Evolutionary conservation across 1,140 invertebrate species (phyloP), one percentile per base, ranked within the genome.

Genomic region (Odontomachus brunneus): DNA sequence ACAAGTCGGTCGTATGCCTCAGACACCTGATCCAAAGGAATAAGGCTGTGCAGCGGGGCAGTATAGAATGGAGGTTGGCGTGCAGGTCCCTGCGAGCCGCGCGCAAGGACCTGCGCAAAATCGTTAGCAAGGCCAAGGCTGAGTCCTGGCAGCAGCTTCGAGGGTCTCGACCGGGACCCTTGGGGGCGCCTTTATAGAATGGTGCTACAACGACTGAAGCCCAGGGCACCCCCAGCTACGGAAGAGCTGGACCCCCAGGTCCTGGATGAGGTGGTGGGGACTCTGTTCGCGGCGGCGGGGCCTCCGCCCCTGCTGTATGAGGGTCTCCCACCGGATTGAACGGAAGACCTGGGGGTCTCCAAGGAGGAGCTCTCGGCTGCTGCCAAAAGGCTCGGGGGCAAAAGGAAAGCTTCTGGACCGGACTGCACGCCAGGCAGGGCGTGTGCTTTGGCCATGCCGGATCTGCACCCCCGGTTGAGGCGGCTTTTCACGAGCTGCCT

Each of bases 101-200:
- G 29, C 29, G 29, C 5, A 33, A 33, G 29, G 29, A 33, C 29
- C 29, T 33, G 29, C 29, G 29, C 29, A 33, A 5, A 33, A 5
- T 5, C 2, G 5, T 33, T 3, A 5, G 2, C 2, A 33, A 5
- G 29, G 29, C 51, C 51, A 55, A 55, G 51, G n/a, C 15, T 4
- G 15, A 4, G 17, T 9, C 17, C 0, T 55, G 51, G 51, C 4
- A 17, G 4, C 15, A n/a, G 17, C 17, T 55, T 9, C 15, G 15
- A 15, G 15, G 5, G 2, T 1, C 80, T 93, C 0, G 81, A 91
- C 9, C 59, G 75, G 11, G 91, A 92, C 49, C 88, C 89, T 0
- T 92, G 89, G 51, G 17, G 51, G 51, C 51, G n/a, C 51, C n/a
- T 17, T 2, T 55, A 55, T 55, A 15, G 51, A 19, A 55, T 55